Conservation (phyloP, 2,113 vertebrate species). For the Cyanocitta stelleri region DNA sequence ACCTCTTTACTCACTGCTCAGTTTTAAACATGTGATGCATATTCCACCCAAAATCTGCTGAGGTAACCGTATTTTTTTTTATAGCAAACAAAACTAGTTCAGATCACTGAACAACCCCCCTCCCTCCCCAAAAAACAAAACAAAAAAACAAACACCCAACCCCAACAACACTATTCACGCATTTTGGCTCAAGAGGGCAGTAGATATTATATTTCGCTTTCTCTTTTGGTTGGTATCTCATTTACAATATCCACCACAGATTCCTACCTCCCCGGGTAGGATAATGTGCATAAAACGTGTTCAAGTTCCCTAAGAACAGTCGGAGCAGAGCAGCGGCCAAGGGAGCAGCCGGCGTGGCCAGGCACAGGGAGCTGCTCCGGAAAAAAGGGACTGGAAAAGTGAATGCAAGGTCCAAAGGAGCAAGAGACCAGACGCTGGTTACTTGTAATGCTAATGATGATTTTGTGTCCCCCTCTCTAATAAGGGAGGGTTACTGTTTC, state of each 20-base stretch:
- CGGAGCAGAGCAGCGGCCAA: background rate
- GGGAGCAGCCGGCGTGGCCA: background rate
- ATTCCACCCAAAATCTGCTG: slow-evolving; percentile 20
- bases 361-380: background rate
- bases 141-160: background rate
- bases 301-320: background rate
- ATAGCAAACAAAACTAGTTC: background rate
- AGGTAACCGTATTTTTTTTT: slow-evolving; percentile 10
- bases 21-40: background rate
- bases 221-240: slow-evolving; percentile 32
- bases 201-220: slow-evolving; percentile 17
- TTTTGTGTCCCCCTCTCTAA: background rate
- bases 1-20: slow-evolving; percentile 4
- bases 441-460: background rate
- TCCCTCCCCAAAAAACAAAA: background rate
- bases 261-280: slow-evolving; percentile 8
- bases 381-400: background rate
- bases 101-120: background rate
- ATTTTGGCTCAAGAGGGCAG: slow-evolving; percentile 58
- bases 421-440: slow-evolving; percentile 29
- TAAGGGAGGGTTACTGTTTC: slow-evolving; percentile 21
- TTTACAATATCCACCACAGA: slow-evolving; percentile 14
- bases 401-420: slow-evolving; percentile 18
- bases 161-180: background rate
- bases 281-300: slow-evolving; percentile 59